Conservation (phyloP, 2,888 invertebrate species). For the Prosopocoilus inquinatus region DNA sequence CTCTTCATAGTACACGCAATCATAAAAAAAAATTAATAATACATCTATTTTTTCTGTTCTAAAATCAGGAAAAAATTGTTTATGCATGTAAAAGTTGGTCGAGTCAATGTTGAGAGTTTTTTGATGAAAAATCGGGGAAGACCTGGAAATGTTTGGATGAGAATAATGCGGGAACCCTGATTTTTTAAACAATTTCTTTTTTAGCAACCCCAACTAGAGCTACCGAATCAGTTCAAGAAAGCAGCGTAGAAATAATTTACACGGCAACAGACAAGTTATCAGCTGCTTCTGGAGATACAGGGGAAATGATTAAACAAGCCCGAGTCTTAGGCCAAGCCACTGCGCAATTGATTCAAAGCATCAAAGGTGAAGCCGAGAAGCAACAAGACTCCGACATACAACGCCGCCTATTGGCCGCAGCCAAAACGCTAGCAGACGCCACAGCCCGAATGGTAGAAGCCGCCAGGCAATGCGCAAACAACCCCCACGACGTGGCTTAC, state of each 20-base stretch:
- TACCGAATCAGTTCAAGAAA: slow-evolving; percentile 68
- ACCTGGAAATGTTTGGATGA: too few species aligned
- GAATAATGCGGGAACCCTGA: too few species aligned
- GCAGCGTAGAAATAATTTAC: slow-evolving; percentile 85
- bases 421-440: slow-evolving; percentile 92
- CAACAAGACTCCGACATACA: slow-evolving; percentile 87
- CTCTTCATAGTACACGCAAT: too few species aligned
- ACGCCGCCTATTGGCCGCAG: slow-evolving; percentile 86
- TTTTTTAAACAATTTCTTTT: slow-evolving; percentile 10
- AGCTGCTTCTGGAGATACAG: slow-evolving; percentile 80
- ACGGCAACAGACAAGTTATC: slow-evolving; percentile 86
- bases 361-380: slow-evolving; percentile 91
- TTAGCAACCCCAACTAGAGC: slow-evolving; percentile 61
- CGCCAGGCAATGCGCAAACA: slow-evolving; percentile 86
- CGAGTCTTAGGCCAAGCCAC: slow-evolving; percentile 90
- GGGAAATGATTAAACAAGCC: slow-evolving; percentile 94
- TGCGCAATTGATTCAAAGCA: slow-evolving; percentile 88
- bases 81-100: too few species aligned
- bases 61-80: too few species aligned
- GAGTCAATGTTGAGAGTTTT: too few species aligned
- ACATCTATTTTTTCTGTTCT: too few species aligned
- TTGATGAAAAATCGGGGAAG: too few species aligned
- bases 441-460: slow-evolving; percentile 97
- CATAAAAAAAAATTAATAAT: too few species aligned
- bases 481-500: slow-evolving; percentile 76